phyloP scores from a whole-genome alignment of 2,888 invertebrate genomes.

The Volucella inflata region DNA sequence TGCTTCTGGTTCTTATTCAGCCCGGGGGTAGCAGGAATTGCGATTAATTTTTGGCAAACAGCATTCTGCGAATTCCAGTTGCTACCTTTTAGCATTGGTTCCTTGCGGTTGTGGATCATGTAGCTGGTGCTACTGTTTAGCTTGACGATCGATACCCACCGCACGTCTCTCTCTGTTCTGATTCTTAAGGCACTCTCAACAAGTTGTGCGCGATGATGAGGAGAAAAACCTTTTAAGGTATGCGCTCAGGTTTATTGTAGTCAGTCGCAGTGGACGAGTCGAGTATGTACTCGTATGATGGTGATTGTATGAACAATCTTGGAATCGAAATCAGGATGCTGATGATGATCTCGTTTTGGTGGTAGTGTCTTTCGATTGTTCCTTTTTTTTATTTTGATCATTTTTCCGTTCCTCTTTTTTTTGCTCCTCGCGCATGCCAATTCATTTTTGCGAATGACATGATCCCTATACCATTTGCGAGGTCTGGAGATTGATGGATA shows the following conservation, averaged over 20 bases:
- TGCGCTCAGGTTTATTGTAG: conserved; percentile 71
- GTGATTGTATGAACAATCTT: conserved; percentile 33
- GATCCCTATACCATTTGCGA: conserved; percentile 63
- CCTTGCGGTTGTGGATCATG: conserved; percentile 57
- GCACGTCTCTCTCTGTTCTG: conserved; percentile 28
- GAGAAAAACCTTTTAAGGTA: conserved; percentile 68
- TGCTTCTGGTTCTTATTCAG: conserved; percentile 74
- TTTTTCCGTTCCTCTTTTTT: conserved; percentile 5
- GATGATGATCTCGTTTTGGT: conserved; percentile 69
- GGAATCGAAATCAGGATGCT: conserved; percentile 17
- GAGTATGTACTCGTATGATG: conserved; percentile 16
- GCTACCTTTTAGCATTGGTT: conserved; percentile 65
- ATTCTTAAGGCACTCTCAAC: conserved; percentile 5
- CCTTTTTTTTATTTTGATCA: background rate
- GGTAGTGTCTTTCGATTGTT: conserved; percentile 14
- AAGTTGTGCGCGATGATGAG: conserved; percentile 7
- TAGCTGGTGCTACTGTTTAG: conserved; percentile 65
- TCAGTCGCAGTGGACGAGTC: conserved; percentile 21
- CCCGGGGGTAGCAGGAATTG: conserved; percentile 65
- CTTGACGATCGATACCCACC: conserved; percentile 44
- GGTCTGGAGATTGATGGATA: conserved; percentile 67
- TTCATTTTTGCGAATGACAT: conserved; percentile 74
- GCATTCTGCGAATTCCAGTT: conserved; percentile 75
- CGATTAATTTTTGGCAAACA: conserved; percentile 75
- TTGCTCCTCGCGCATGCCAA: conserved; percentile 69